Conservation (phyloP, 2,113 vertebrate species). For the Dromiciops gliroides region DNA sequence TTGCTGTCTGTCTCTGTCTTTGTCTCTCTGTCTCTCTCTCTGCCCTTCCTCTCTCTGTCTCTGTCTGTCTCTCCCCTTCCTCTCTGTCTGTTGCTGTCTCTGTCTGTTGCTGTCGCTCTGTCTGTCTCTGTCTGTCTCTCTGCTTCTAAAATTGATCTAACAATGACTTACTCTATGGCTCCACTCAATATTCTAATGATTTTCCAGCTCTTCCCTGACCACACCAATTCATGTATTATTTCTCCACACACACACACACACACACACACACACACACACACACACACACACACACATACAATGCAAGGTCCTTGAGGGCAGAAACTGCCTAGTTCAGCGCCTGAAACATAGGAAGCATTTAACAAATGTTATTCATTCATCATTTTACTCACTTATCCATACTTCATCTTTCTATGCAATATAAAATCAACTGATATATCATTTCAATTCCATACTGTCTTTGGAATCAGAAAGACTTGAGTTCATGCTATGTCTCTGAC, state of each 20-base stretch:
- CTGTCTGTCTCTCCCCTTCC: too few species aligned
- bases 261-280: too few species aligned
- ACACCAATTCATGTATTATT: not conserved
- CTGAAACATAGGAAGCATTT: not conserved
- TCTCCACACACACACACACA: not conserved
- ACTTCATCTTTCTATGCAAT: not conserved
- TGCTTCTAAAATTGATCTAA: not conserved
- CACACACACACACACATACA: not conserved
- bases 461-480: not conserved
- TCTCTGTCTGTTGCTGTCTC: too few species aligned
- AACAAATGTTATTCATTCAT: not conserved
- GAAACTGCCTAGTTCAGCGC: not conserved
- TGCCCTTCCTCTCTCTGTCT: too few species aligned
- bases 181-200: not conserved
- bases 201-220: not conserved
- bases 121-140: too few species aligned
- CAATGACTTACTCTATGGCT: not conserved
- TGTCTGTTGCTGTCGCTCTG: too few species aligned
- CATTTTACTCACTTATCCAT: not conserved
- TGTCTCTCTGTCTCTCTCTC: not conserved
- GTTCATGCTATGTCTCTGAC: not conserved
- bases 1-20: not conserved
- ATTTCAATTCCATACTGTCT: not conserved
- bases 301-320: not conserved
- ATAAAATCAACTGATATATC: not conserved